These are phyloP conservation scores for Prionace glauca DNA, from an alignment of 2,797 vertebrate species.

Conservation along the genomic window DNA sequence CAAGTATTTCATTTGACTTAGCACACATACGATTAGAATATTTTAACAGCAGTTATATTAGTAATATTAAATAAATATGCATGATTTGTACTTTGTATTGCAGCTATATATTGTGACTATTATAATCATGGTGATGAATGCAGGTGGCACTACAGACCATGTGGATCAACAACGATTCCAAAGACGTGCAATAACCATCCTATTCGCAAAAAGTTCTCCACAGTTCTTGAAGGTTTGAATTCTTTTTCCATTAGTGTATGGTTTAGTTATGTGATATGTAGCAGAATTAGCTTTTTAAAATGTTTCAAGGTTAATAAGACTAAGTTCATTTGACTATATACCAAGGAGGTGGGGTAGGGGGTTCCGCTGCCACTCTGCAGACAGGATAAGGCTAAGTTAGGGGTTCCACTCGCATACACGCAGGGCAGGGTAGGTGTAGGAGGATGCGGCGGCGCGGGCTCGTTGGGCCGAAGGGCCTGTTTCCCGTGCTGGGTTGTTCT, in stretches of 20 bases:
- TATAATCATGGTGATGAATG: constrained; percentile 63
- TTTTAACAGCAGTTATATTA: too few relatives aligned
- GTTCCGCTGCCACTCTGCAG: too few relatives aligned
- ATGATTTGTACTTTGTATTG: not conserved
- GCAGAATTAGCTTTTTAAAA: not conserved
- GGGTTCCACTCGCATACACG: too few relatives aligned
- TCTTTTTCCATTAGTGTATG: not conserved
- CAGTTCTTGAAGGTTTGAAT: constrained; percentile 67
- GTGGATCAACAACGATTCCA: constrained; percentile 54
- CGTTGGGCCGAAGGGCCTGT: too few relatives aligned
- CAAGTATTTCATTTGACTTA: not conserved
- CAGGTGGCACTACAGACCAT: constrained; percentile 73
- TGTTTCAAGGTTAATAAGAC: not conserved
- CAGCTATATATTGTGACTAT: constrained; percentile 76
- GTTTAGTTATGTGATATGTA: not conserved
- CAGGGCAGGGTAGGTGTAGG: too few relatives aligned
- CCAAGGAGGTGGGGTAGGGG: too few relatives aligned
- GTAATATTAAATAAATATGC: not conserved
- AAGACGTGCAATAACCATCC: constrained; percentile 59
- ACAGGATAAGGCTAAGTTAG: too few relatives aligned
- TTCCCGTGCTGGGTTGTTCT: too few relatives aligned
- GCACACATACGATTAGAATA: not conserved
- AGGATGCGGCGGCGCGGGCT: too few relatives aligned
- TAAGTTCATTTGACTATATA: not conserved
- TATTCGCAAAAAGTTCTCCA: constrained; percentile 49